phyloP scores from a whole-genome alignment of 2,113 vertebrate species.

The Myiozetetes cayanensis region DNA sequence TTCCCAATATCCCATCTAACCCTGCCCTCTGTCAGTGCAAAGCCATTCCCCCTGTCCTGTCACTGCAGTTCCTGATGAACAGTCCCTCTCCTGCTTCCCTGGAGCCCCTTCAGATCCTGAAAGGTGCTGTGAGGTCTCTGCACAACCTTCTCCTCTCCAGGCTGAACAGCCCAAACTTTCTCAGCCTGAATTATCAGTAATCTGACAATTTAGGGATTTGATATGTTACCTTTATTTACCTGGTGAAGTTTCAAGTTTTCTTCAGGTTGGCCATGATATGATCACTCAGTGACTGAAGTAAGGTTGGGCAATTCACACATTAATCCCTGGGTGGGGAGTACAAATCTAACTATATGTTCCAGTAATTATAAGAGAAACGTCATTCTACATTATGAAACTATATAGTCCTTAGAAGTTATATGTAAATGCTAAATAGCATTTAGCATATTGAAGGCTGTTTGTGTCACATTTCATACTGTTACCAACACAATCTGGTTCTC shows the following conservation, averaged over 20 bases:
- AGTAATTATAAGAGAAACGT: background rate
- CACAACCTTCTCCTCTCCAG: background rate
- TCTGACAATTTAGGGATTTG: background rate
- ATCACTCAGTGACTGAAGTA: background rate
- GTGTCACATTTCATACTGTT: background rate
- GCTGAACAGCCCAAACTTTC: background rate
- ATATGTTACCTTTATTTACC: background rate
- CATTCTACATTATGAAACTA: background rate
- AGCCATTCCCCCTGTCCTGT: background rate
- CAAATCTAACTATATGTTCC: background rate
- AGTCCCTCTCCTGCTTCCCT: background rate
- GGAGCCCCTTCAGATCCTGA: background rate
- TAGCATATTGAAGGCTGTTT: background rate
- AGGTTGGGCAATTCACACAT: background rate
- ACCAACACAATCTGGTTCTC: background rate
- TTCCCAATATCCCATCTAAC: accelerated
- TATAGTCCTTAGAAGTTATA: background rate
- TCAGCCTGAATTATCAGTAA: background rate
- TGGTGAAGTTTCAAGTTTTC: background rate
- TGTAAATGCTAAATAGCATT: background rate
- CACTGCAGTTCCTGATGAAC: background rate
- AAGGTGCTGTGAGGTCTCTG: background rate
- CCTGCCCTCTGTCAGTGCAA: background rate
- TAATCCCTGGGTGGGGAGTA: background rate
- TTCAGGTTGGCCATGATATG: background rate